Evolutionary conservation across 2,888 invertebrate species (phyloP).

Genomic region (Emmelina monodactyla): DNA sequence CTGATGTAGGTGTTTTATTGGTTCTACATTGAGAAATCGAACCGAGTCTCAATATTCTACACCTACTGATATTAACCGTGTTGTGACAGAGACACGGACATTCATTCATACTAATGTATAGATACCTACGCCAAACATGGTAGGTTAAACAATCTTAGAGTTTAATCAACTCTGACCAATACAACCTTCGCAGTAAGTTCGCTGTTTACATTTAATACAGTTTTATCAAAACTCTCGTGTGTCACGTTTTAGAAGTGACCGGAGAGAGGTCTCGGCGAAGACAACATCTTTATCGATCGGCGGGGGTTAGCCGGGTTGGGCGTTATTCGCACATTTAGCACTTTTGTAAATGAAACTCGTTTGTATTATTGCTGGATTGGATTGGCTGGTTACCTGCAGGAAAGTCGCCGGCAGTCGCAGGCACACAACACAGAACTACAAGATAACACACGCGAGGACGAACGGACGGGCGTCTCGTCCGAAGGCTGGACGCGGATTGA

Average conservation of each 20-base stretch:
- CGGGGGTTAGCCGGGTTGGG: constrained; percentile 34
- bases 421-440: constrained; percentile 45
- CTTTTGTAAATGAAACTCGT: constrained; percentile 19
- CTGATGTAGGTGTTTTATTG: too few species aligned
- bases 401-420: constrained; percentile 22
- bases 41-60: too few species aligned
- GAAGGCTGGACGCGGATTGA: constrained; percentile 49
- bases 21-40: too few species aligned
- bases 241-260: too few species aligned
- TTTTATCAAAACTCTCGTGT: constrained; percentile 22
- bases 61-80: too few species aligned
- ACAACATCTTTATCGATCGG: constrained; percentile 63
- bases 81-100: too few species aligned
- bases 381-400: constrained; percentile 36
- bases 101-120: too few species aligned
- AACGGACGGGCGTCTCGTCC: constrained; percentile 50
- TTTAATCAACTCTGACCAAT: too few species aligned
- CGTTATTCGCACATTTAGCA: constrained; percentile 23
- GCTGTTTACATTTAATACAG: too few species aligned
- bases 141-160: too few species aligned
- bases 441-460: constrained; percentile 59
- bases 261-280: constrained; percentile 21
- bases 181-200: too few species aligned
- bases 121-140: too few species aligned
- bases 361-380: background rate